Evolutionary conservation across 2,113 vertebrate genomes (phyloP), one percentile per base, ranked within the genome.

Genomic region (Machaerirhynchus nigripectus): DNA sequence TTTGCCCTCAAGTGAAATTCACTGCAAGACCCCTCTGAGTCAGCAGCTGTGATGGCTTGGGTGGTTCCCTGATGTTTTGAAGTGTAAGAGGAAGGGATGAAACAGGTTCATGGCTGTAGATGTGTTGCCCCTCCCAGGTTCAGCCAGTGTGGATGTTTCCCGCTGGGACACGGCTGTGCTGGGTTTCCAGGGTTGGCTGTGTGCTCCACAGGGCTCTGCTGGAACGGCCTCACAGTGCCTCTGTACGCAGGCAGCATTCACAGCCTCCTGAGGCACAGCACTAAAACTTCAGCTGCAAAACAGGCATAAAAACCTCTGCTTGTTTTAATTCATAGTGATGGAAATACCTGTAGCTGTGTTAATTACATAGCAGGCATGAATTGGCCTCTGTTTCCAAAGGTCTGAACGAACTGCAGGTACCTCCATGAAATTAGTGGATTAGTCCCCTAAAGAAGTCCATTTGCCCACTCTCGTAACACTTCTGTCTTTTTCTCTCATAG

Each of bases 81-180:
- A 40, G 9, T 46, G 31, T 24, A 26, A 35, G 30, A 49, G 71
- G n/a, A 27, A 53, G 68, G 33, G 39, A 24, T 70, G 30, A 33
- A 67, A 13, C 6, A 19, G 39, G 16, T 73, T 63, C 11, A 8
- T 69, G 61, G 28, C 39, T 74, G 56, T 31, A 47, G 76, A 1
- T 37, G 40, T 49, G 74, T 47, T 84, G 65, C 19, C 52, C 39
- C 35, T 42, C 20, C 5, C 39, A 33, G 2, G 31, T 63, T 33
- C 1, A 60, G 79, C 4, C 28, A 37, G 55, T 0, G 0, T 8
- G 81, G 69, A 2, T 3, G 24, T 55, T 81, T 63, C 19, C 31
- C 1, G 0, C 16, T 6, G 50, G 40, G 37, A n/a, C 33, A 21
- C 1, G 3, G 7, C 30, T 15, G 5, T n/a, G 6, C 35, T 1